Base-by-base conservation (phyloP, 2,888 invertebrate species). In the Andrena bicolor region DNA sequence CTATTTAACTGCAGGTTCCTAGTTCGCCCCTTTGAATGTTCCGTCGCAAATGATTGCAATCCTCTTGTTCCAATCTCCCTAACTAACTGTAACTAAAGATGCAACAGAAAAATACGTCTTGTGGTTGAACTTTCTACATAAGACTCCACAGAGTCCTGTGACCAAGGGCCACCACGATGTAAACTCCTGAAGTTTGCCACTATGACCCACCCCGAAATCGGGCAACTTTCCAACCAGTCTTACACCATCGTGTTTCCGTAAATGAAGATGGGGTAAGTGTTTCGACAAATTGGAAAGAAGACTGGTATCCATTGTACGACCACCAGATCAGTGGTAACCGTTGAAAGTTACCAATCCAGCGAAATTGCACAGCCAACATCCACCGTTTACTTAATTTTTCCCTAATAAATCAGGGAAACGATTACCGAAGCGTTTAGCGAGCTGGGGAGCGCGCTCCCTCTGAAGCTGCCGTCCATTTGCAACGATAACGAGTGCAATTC, bases 331-430 rank as follows among this genome's bases (percentile, higher is more conserved):
- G 10, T 23, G 56, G 26, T 56, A 26, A 23, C 28, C 51, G 48
- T 66, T 16, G 16, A 41, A 66, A 61, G 30, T 28, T 75, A 41
- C 49, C 41, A 75, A 61, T 53, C 8, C 32, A 0, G 23, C 23
- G 63, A 68, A 80, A 75, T 82, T 66, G 75, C 71, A 68, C 10
- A 61, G 70, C 61, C 53, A 80, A 68, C 66, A 30, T 82, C 35
- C 30, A 64, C 58, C 75, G 71, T 80, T 82, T 80, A 64, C 80
- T 80, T 82, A 58, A 80, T 80, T 82, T 76, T 76, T 74, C 75
- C 80, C 75, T 76, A 72, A 80, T 76, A 82, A 80, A 82, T 82
- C 76, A 68, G 68, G 51, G 65, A 32, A 71, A 13, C 72, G 85
- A 85, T 80, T 74, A 75, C 61, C 26, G 63, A 61, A 53, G 30